phyloP scores from a whole-genome alignment of 2,113 vertebrate genomes.

The human (Homo sapiens) region DNA sequence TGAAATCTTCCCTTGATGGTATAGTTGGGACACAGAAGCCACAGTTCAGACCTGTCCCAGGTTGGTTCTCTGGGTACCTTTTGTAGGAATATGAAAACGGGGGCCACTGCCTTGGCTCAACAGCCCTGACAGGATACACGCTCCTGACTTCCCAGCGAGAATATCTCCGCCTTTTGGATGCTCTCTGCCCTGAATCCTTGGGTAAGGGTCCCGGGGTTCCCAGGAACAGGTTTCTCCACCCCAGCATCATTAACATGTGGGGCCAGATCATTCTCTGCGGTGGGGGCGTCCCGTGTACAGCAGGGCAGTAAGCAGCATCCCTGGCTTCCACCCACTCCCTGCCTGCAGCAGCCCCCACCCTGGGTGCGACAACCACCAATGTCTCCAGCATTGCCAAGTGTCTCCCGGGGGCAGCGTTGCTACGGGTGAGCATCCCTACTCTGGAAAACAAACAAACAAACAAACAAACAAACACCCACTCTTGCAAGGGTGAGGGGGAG shows the following conservation, averaged over 20 bases:
- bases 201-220: conserved; percentile 11
- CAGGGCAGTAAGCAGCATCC: background rate
- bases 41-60: background rate
- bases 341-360: background rate
- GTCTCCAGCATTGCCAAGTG: background rate
- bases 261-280: background rate
- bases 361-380: background rate
- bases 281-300: background rate
- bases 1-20: background rate
- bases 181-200: background rate
- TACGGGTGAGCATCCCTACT: background rate
- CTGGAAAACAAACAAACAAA: background rate
- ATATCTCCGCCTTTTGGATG: conserved; percentile 18
- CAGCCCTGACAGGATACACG: conserved; percentile 60
- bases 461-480: background rate
- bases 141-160: conserved; percentile 52
- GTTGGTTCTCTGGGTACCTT: background rate
- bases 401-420: background rate
- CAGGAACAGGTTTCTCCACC: background rate
- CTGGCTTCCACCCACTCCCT: background rate
- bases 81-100: conserved; percentile 64
- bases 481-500: background rate
- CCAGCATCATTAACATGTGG: background rate
- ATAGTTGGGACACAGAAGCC: background rate
- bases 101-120: background rate